Evolutionary conservation across 1,140 invertebrate species (phyloP), one percentile per base, ranked within the genome.

Genomic region (Papilio glaucus): DNA sequence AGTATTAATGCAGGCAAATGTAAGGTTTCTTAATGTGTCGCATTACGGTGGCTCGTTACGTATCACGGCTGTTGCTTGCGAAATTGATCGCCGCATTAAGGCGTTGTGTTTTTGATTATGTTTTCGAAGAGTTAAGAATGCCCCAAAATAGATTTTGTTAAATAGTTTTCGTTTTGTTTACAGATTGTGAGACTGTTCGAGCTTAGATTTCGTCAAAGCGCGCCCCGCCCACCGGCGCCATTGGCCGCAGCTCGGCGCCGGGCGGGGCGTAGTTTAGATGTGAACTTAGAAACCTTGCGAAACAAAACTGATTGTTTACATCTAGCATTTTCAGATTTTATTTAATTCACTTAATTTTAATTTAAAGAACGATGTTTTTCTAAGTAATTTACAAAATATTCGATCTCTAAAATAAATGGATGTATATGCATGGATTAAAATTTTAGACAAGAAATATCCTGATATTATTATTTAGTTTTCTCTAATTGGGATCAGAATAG

Each of bases 181-280:
- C 57, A 41, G 69, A 24, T 73, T 53, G 62, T 65, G 21, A 29
- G 33, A 68, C 71, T 80, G 72, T 77, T 75, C 67, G 73, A 80
- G 79, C 72, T 87, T 85, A 90, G 87, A 88, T 89, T 84, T 86
- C 78, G 75, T 75, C 75, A 79, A 77, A 69, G 73, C 26, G 79
- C 79, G 86, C 88, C 72, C 86, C 90, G 90, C 90, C 89, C 85
- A 77, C 81, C 71, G 72, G 74, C 82, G 84, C 80, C 72, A 92
- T 92, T 93, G 90, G 90, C 73, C 74, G 81, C 72, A 42, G 74
- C 77, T 77, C 83, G 86, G 77, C 83, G 83, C 72, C 81, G 89
- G 90, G 90, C 90, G 90, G 85, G 77, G 88, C 88, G 76, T 82
- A 77, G 83, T 79, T 92, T 92, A 92, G 90, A 92, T 81, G 79